Percentiles rank a stretch among this genome's conserved stretches.
phyloP scores from a whole-genome alignment of 1,140 invertebrate genomes.

The Zeugodacus cucurbitae region DNA sequence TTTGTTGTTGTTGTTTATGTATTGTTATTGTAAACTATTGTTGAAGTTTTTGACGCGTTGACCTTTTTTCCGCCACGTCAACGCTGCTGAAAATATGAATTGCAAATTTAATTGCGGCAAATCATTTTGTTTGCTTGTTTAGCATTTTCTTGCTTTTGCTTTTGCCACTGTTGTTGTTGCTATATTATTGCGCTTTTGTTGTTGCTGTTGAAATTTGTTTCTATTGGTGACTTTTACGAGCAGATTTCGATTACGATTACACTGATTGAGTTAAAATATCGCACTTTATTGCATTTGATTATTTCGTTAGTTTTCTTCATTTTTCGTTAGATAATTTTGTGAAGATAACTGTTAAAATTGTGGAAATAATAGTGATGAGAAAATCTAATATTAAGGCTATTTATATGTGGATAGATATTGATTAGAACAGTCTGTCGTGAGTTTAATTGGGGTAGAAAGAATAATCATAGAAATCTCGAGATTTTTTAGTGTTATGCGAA shows the following conservation, averaged over 20 bases:
- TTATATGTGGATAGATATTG: too few relatives aligned
- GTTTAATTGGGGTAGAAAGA: too few relatives aligned
- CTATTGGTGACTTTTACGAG: background rate
- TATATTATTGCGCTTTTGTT: background rate
- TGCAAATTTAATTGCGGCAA: conserved; percentile 25
- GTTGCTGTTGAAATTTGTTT: background rate
- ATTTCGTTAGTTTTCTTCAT: too few relatives aligned
- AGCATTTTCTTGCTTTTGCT: background rate
- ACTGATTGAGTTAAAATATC: background rate
- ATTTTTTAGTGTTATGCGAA: too few relatives aligned
- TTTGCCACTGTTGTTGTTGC: background rate
- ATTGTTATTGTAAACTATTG: conserved; percentile 26
- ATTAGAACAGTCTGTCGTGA: too few relatives aligned
- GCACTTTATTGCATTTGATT: background rate
- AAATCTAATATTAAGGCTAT: too few relatives aligned
- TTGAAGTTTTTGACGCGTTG: conserved; percentile 34
- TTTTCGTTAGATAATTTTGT: too few relatives aligned
- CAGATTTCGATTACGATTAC: conserved; percentile 18
- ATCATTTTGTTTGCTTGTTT: conserved; percentile 11
- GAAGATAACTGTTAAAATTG: too few relatives aligned
- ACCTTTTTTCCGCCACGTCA: conserved; percentile 22
- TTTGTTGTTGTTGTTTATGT: background rate
- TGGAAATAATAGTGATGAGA: too few relatives aligned
- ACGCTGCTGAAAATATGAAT: conserved; percentile 14
- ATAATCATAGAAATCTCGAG: too few relatives aligned